Base-by-base conservation (phyloP, 2,888 invertebrate genomes). In the Poecilobothrus nobilitatus region DNA sequence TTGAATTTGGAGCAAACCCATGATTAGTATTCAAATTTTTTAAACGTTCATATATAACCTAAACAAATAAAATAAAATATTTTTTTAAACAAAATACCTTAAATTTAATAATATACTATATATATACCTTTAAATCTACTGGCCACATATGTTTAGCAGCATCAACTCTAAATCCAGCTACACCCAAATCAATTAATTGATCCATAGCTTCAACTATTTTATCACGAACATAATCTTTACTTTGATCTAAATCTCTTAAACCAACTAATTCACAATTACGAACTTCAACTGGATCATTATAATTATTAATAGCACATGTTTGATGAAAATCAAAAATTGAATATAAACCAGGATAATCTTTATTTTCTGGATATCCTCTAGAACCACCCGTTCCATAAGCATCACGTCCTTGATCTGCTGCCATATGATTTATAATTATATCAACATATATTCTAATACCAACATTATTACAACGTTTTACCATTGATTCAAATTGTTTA, bases 111-210 rank as follows among this genome's bases (percentile, higher is more conserved):
- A 53, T 61, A 22, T 4, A 27, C 3, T 65, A 7, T 18, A 20
- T n/a, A 18, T 53, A 18, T 44, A 64, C 72, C 68, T 83, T 74
- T 63, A 95, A 81, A 77, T 95, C 92, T 0, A 78, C 78, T 0
- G 95, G 92, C 88, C 89, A 89, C 90, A 91, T 91, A 77, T 91
- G 91, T 75, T 91, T 91, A 0, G 90, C 90, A 34, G 91, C 91
- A 76, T 91, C 91, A 67, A 91, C 86, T 76, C 91, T 88, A 82
- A 94, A 94, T 34, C 94, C 94, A 77, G 93, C 93, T 1, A 94
- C 91, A 65, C 95, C 94, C 70, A 88, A 78, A 21, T 86, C 85
- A n/a, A 76, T 74, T 70, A 80, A 65, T 61, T 80, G 77, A 67
- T 80, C 77, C 37, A 80, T 69, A 70, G 80, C 78, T 0, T 75